Base-by-base conservation (phyloP, 2,797 vertebrate species). In the Huso huso region DNA sequence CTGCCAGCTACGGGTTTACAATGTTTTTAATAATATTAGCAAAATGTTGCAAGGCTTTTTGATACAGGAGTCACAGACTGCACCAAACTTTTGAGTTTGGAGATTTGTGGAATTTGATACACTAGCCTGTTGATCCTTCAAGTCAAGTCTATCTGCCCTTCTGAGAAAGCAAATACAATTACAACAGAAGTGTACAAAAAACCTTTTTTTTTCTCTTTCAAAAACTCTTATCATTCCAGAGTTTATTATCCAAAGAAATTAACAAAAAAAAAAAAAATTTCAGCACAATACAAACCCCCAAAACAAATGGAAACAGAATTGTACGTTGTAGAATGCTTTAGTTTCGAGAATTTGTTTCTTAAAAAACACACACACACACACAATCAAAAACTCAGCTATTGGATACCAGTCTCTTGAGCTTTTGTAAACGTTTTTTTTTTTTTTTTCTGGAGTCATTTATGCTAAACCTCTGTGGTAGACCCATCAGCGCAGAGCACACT, bases 231-330 rank as follows among this genome's bases (percentile, higher is more conserved):
- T 76, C 70, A 73, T 79, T 72, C 70, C 63, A 70, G 71, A 75
- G 68, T 68, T 69, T 81, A 79, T 81, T 77, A 73, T 83, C 88
- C 81, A 81, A 73, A 79, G 53, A 58, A 60, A 66, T 66, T n/a
- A 37, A 37, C 71, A 70, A 72, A 76, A 73, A 79, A 79, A 78
- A 72, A 15, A 79, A 84, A 83, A 86, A 88, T 79, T 80, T 85
- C 81, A 89, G 89, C 86, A 93, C 85, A 90, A 88, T 82, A 87
- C 65, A 88, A 89, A 89, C 82, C 81, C 84, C 84, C 75, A 75
- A 85, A 70, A 78, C 82, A 83, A 64, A 70, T 82, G 76, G 77
- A 81, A 84, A 84, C 7, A 79, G 78, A 81, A 76, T 73, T 73
- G 71, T 78, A 82, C 77, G 85, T 85, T 85, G 81, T 81, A 84